Evolutionary conservation across 2,113 vertebrate species (phyloP).

Genomic region (Nesospiza acunhae): DNA sequence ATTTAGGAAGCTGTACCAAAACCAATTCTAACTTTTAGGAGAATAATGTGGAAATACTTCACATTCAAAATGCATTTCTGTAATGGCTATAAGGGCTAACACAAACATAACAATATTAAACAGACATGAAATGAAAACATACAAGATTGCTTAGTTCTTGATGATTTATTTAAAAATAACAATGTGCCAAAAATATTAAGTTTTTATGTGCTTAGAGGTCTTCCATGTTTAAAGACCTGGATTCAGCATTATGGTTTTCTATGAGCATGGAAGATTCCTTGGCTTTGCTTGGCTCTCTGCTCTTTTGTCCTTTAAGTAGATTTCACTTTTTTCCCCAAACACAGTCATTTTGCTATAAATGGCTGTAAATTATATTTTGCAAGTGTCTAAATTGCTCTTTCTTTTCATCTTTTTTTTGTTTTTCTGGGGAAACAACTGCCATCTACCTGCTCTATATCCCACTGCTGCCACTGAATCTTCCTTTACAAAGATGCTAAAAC

Average conservation of each 20-base stretch:
- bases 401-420: neutral
- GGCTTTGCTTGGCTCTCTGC: neutral
- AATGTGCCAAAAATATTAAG: neutral
- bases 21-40: neutral
- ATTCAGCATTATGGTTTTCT: neutral
- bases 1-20: neutral
- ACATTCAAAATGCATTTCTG: neutral
- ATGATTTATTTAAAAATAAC: neutral
- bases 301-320: neutral
- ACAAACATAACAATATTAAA: neutral
- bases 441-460: neutral
- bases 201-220: neutral
- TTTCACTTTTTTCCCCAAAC: neutral
- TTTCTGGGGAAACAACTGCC: neutral
- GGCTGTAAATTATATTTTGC: constrained; percentile 20
- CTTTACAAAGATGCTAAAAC: neutral
- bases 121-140: neutral
- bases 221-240: neutral
- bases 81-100: neutral
- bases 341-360: neutral
- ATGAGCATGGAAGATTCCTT: neutral
- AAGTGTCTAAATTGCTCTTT: neutral
- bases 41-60: neutral
- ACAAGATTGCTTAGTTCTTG: neutral
- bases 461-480: neutral